phyloP scores from a whole-genome alignment of 2,113 vertebrate species.

The Crypturellus undulatus region DNA sequence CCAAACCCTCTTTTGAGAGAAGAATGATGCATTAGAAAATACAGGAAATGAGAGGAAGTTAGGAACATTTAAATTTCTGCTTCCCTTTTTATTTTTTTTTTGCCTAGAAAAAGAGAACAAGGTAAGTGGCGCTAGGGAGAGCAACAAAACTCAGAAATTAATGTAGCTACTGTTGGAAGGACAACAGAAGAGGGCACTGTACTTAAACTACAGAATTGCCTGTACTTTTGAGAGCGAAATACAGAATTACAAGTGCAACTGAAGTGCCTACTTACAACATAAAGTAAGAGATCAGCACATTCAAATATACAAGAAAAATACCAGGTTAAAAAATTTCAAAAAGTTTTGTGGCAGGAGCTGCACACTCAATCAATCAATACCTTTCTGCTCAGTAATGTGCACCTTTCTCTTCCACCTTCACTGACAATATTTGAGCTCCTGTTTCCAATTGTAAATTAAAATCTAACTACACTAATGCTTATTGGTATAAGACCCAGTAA shows the following conservation, averaged over 20 bases:
- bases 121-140: neutral
- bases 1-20: neutral
- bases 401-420: neutral
- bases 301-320: neutral
- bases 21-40: neutral
- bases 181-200: neutral
- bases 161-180: neutral
- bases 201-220: neutral
- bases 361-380: neutral
- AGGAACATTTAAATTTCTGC: neutral
- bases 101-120: neutral
- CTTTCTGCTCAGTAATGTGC: neutral
- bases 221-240: slow-evolving; percentile 20
- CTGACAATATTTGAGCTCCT: neutral
- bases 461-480: neutral
- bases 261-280: neutral
- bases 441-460: neutral
- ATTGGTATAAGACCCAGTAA: neutral
- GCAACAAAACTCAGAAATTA: neutral
- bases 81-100: neutral
- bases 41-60: neutral
- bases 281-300: neutral
- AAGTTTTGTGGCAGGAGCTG: neutral
- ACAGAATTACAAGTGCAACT: neutral
- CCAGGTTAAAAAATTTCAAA: neutral